Percentiles rank a stretch among this genome's conserved stretches.
These are phyloP conservation scores for Aplysina aerophoba DNA, from an alignment of 37 sponge, comb jelly and placozoan species.

Conservation along the genomic window DNA sequence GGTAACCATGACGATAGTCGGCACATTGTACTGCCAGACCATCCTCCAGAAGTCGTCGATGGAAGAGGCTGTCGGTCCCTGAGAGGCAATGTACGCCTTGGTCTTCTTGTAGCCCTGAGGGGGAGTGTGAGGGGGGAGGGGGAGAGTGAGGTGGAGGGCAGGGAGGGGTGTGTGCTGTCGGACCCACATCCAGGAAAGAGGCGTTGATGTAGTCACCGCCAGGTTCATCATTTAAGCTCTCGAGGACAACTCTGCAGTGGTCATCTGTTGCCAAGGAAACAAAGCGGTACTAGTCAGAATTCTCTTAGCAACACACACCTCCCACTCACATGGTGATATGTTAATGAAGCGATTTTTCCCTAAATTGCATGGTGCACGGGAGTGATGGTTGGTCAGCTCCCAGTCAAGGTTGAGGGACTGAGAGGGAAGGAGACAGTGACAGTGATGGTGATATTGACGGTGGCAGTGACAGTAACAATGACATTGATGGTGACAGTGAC, in stretches of 20 bases:
- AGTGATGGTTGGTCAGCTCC: conserved; percentile 66
- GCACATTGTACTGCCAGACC: conserved; percentile 20
- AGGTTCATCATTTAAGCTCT: conserved; percentile 54
- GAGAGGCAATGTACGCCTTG: conserved; percentile 34
- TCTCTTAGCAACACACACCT: neutral
- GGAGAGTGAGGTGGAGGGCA: neutral
- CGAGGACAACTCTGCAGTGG: conserved; percentile 60
- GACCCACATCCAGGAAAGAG: conserved; percentile 71
- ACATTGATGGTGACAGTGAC: neutral
- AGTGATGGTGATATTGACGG: neutral
- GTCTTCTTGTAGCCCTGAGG: conserved; percentile 36
- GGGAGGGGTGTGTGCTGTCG: neutral
- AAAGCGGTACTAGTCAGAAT: neutral
- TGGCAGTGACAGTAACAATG: neutral
- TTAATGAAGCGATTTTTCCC: conserved; percentile 81
- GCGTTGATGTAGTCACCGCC: conserved; percentile 81
- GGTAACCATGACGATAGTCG: conserved; percentile 33
- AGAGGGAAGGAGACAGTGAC: neutral
- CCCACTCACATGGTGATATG: conserved; percentile 73
- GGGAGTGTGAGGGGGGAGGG: neutral
- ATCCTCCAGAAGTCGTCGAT: conserved; percentile 35
- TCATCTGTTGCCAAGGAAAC: conserved; percentile 44
- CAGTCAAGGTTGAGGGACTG: conserved; percentile 72
- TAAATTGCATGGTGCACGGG: conserved; percentile 62
- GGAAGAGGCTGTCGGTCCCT: conserved; percentile 24